Evolutionary conservation across 2,113 vertebrate genomes (phyloP).

Genomic region (Neolamprologus sp.): DNA sequence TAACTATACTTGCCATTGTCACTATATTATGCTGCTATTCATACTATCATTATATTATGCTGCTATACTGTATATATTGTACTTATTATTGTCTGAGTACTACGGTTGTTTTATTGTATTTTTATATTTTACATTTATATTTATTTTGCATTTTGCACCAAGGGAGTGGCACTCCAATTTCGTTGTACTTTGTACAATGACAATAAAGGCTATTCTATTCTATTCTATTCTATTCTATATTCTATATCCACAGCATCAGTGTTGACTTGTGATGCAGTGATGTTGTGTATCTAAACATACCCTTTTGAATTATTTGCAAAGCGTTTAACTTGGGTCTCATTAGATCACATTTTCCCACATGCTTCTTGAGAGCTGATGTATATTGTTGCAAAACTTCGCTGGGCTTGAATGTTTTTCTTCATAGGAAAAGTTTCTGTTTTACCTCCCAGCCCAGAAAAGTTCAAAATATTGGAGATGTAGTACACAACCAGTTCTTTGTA

Average conservation of each 20-base stretch:
- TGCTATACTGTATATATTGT: rapidly evolving
- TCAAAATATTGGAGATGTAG: neutral
- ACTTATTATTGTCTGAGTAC: no score
- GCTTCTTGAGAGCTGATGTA: neutral
- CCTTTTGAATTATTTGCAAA: neutral
- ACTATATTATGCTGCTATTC: no score
- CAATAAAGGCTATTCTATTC: no score
- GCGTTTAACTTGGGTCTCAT: neutral
- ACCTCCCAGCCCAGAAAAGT: neutral
- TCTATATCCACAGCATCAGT: neutral
- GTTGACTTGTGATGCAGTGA: neutral
- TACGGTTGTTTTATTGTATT: no score
- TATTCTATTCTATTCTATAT: no score
- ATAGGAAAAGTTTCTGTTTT: neutral
- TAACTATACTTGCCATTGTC: no score
- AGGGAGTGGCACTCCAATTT: no score
- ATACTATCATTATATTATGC: no score
- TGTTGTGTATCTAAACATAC: neutral
- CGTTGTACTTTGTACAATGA: no score
- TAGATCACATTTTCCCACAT: neutral
- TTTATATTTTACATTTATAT: no score
- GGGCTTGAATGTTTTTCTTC: neutral
- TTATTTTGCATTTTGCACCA: no score
- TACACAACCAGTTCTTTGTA: neutral
- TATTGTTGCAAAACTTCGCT: rapidly evolving